Evolutionary conservation across 1,140 invertebrate species (phyloP).

Genomic region (Cyclina sinensis): DNA sequence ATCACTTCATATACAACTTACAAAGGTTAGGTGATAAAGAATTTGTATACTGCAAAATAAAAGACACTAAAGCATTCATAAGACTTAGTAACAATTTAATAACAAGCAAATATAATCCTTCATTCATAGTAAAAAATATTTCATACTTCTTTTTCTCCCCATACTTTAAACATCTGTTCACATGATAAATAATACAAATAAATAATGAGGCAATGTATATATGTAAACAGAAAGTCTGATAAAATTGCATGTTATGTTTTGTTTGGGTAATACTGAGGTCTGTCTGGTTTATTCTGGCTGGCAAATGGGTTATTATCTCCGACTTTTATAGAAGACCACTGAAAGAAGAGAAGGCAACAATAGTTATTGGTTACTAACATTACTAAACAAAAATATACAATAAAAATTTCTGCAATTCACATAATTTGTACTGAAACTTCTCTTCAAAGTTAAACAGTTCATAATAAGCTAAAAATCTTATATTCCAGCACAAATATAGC

Average conservation of each 20-base stretch:
- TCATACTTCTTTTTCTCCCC: neutral
- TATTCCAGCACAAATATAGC: no score
- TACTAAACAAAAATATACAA: no score
- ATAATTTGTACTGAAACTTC: no score
- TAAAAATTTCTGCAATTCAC: no score
- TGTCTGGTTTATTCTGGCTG: slow-evolving; percentile 13
- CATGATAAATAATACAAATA: no score
- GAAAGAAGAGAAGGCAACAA: slow-evolving; percentile 52
- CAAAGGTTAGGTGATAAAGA: no score
- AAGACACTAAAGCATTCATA: neutral
- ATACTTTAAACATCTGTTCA: neutral
- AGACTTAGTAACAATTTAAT: neutral
- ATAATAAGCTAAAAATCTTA: no score
- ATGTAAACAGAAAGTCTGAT: neutral
- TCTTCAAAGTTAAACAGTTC: no score
- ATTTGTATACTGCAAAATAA: neutral
- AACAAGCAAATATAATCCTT: neutral
- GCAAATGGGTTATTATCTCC: slow-evolving; percentile 51
- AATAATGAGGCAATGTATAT: neutral
- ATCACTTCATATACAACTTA: no score
- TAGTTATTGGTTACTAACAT: no score
- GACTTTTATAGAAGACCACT: slow-evolving; percentile 49
- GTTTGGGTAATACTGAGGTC: slow-evolving; percentile 1
- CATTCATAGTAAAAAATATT: neutral
- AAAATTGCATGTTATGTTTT: neutral